A percentile compares a stretch with the other conserved stretches of the same genome.
Conservation (phyloP, 2,888 invertebrate species). For the Erebia palarica region DNA sequence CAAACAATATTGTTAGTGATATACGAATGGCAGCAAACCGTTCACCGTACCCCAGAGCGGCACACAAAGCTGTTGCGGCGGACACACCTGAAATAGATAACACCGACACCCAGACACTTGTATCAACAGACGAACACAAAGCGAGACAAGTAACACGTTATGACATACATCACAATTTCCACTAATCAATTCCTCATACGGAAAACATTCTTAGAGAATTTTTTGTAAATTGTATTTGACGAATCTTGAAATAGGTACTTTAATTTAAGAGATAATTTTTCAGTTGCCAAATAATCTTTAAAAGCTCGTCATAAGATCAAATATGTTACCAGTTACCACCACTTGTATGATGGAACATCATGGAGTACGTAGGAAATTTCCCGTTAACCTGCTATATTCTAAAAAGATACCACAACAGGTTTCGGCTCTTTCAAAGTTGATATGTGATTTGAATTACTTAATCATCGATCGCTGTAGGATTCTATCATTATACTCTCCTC, state of each 20-base stretch:
- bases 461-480: too few species aligned
- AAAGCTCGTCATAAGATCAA: too few species aligned
- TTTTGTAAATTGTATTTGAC: background rate
- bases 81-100: conserved; percentile 61
- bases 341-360: too few species aligned
- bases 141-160: conserved; percentile 48
- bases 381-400: too few species aligned
- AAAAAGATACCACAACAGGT: too few species aligned
- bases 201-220: background rate
- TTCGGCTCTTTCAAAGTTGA: too few species aligned
- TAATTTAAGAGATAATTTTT: background rate
- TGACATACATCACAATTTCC: conserved; percentile 30
- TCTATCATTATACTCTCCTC: too few species aligned
- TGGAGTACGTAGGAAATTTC: too few species aligned
- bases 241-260: background rate
- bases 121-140: conserved; percentile 57
- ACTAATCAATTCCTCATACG: conserved; percentile 13
- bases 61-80: conserved; percentile 64
- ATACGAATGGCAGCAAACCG: conserved; percentile 54
- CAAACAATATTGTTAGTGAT: conserved; percentile 66
- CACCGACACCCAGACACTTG: conserved; percentile 60
- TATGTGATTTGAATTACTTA: too few species aligned
- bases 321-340: too few species aligned
- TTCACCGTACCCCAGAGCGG: conserved; percentile 63
- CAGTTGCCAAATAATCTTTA: background rate